Conservation (phyloP, 2,797 vertebrate species). For the Darevskia mixta region DNA sequence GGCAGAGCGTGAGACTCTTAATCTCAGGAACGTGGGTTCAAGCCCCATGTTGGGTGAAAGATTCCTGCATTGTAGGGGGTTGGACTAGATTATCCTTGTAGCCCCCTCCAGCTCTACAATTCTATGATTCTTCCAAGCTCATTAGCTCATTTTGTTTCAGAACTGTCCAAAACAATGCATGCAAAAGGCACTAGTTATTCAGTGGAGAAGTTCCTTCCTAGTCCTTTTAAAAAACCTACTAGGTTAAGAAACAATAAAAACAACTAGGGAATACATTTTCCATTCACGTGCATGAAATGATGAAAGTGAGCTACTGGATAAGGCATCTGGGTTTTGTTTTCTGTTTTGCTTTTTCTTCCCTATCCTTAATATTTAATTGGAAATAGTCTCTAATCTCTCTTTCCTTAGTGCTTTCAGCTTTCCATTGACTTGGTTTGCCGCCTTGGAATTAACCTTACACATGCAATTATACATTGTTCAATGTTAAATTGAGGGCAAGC, state of each 20-base stretch:
- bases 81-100: too few species aligned
- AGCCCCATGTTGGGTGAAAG: too few species aligned
- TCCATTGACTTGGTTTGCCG: constrained; percentile 51
- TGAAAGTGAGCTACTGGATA: accelerated
- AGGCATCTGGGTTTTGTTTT: constrained; percentile 51
- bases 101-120: too few species aligned
- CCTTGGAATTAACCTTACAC: constrained; percentile 63
- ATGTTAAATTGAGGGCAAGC: constrained; percentile 57
- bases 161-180: background rate
- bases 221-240: background rate
- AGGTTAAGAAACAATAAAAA: background rate
- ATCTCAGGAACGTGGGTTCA: too few species aligned
- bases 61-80: too few species aligned
- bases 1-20: too few species aligned
- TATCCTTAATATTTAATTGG: constrained; percentile 69
- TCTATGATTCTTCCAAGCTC: background rate
- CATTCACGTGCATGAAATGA: background rate
- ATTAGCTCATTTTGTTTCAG: background rate
- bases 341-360: constrained; percentile 49
- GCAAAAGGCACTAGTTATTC: background rate
- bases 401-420: constrained; percentile 50
- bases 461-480: constrained; percentile 60
- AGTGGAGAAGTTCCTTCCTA: background rate
- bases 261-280: background rate
- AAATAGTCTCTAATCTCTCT: constrained; percentile 50